Evolutionary conservation across 1,140 invertebrate species (phyloP), one percentile per base, ranked within the genome.

Genomic region (Harlomillsia oculata): DNA sequence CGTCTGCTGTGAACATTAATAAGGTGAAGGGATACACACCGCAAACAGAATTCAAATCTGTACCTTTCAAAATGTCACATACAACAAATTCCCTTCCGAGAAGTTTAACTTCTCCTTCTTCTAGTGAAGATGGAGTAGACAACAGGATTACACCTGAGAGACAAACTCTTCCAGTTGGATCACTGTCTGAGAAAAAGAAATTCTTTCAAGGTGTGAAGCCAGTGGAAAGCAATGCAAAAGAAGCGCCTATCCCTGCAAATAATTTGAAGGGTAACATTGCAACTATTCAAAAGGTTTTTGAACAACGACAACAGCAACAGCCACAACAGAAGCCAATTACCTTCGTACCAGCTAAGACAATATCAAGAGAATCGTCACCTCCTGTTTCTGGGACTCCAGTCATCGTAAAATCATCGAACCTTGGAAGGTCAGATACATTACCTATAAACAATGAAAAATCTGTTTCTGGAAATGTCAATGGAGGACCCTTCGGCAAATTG

Each of bases 281-380:
- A n/a, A 58, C 60, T 0, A 65, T 65, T 46, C 64, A 65, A 43
- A 49, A 44, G 41, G 64, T 65, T 2, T 65, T 65, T 51, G 53
- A 65, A 28, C 53, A 65, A 49, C 26, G 53, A 34, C 20, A 50
- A n/a, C 29, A 29, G 8, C 44, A 32, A 28, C 21, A 59, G 36
- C 25, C 26, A 9, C 40, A 59, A 46, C 50, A 52, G 14, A 52
- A 29, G 18, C 29, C 51, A 39, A 54, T 39, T 9, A 20, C 18
- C 11, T 43, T 43, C 18, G 40, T 9, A 18, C 9, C 11, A 20
- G 26, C 51, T 23, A 56, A 30, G 34, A 11, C 32, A 0, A 26
- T n/a, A 5, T 9, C 54, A 13, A 50, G 54, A 13, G 54, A 56
- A 3, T 52, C 36, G 5, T 53, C 51, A 16, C 39, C 39, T 1